Conservation (phyloP, 1,140 invertebrate species). For the Drosophila rhopaloa region DNA sequence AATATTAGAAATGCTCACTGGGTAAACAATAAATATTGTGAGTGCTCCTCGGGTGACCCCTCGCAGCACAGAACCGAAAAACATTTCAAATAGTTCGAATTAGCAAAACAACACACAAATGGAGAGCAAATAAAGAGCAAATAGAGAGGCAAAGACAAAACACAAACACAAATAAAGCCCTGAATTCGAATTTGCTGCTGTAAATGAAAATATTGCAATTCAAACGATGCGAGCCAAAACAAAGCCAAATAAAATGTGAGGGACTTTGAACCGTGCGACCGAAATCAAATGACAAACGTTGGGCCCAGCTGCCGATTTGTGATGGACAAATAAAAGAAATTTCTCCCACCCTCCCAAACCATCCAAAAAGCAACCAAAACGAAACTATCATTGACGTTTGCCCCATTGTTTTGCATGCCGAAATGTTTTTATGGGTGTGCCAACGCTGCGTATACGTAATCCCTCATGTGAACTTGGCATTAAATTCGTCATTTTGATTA, state of each 20-base stretch:
- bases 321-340: slow-evolving; percentile 40
- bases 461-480: slow-evolving; percentile 43
- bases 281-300: slow-evolving; percentile 32
- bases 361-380: not conserved
- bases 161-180: slow-evolving; percentile 28
- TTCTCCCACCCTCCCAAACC: too few species aligned
- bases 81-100: slow-evolving; percentile 40
- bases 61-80: not conserved
- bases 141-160: slow-evolving; percentile 15
- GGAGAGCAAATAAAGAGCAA: slow-evolving; percentile 8
- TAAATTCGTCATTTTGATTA: slow-evolving; percentile 20
- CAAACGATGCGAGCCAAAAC: slow-evolving; percentile 26
- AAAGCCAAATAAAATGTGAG: slow-evolving; percentile 20
- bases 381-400: slow-evolving; percentile 26
- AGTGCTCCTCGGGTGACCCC: not conserved
- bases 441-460: slow-evolving; percentile 42
- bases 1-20: slow-evolving; percentile 23
- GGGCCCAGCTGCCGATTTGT: slow-evolving; percentile 49
- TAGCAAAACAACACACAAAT: slow-evolving; percentile 30
- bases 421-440: slow-evolving; percentile 58
- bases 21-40: slow-evolving; percentile 41
- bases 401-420: slow-evolving; percentile 46
- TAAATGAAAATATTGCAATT: slow-evolving; percentile 62
- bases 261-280: slow-evolving; percentile 47
- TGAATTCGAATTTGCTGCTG: slow-evolving; percentile 52